These are phyloP conservation scores for Listrodromus nycthemerus DNA, from an alignment of 2,888 invertebrate species.

Conservation along the genomic window DNA sequence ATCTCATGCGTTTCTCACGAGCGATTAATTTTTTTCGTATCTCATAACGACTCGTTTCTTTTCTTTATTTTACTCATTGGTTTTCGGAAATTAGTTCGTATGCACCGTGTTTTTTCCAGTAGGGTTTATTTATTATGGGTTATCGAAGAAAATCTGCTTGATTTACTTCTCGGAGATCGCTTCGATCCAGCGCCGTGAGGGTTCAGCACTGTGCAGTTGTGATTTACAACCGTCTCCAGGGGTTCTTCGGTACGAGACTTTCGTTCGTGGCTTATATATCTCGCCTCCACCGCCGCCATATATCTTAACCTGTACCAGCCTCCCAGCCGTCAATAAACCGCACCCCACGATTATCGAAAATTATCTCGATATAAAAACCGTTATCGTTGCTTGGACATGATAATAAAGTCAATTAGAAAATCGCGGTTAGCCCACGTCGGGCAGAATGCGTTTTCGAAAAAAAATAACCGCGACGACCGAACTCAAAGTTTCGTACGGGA, in stretches of 20 bases:
- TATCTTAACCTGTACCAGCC: slow-evolving; percentile 2
- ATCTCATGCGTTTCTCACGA: background rate
- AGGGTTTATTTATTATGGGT: background rate
- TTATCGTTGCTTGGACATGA: too few relatives aligned
- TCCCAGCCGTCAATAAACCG: background rate
- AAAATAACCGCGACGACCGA: too few relatives aligned
- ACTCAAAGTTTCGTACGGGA: too few relatives aligned
- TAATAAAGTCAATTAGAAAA: too few relatives aligned
- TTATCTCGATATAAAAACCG: too few relatives aligned
- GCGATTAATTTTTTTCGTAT: background rate
- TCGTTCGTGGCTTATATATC: background rate
- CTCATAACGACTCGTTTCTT: background rate
- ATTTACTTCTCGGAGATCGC: background rate
- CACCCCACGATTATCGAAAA: background rate
- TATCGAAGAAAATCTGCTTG: background rate
- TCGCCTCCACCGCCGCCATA: background rate
- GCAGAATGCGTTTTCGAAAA: too few relatives aligned
- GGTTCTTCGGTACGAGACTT: slow-evolving; percentile 24
- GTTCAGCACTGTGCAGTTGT: slow-evolving; percentile 30
- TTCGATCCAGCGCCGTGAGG: slow-evolving; percentile 28
- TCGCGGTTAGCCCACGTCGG: too few relatives aligned
- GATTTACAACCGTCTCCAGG: background rate
- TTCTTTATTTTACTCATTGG: background rate
- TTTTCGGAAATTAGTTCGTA: background rate
- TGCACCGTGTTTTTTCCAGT: background rate